Evolutionary conservation across 2,888 invertebrate genomes (phyloP).

Genomic region (Lycia hirtaria): DNA sequence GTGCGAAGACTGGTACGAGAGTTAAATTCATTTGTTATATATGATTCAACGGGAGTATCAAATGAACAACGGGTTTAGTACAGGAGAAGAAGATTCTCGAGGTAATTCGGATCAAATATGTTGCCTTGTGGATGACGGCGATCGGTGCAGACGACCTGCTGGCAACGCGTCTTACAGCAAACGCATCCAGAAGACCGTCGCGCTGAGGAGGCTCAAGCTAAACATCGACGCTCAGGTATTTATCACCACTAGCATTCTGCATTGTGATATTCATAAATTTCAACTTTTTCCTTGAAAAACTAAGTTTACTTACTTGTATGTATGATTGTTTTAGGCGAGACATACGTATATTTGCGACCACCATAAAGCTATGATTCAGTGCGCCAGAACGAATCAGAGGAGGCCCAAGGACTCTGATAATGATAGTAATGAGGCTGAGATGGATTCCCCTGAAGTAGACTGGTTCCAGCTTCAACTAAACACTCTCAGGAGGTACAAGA

Average conservation of each 20-base stretch:
- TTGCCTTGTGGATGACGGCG: conserved; percentile 95
- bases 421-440: conserved; percentile 97
- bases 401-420: conserved; percentile 97
- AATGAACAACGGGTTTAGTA: conserved; percentile 95
- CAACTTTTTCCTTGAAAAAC: conserved; percentile 20
- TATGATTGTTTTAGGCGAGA: conserved; percentile 87
- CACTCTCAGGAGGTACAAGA: conserved; percentile 96
- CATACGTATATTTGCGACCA: conserved; percentile 99
- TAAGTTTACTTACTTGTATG: conserved; percentile 24
- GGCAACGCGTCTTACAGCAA: conserved; percentile 99
- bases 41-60: conserved; percentile 86
- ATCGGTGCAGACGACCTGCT: conserved; percentile 94
- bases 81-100: conserved; percentile 95
- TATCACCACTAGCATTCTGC: conserved; percentile 9
- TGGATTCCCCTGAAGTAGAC: conserved; percentile 96
- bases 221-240: conserved; percentile 89
- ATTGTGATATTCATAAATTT: conserved; percentile 33
- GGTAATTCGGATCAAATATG: conserved; percentile 96
- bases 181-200: conserved; percentile 97
- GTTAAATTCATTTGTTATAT: conserved; percentile 76
- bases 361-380: conserved; percentile 98
- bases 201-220: conserved; percentile 95
- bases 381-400: conserved; percentile 94
- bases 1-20: conserved; percentile 66
- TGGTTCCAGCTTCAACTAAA: conserved; percentile 97